phyloP scores from a whole-genome alignment of 2,113 vertebrate species.

The Eptesicus fuscus region DNA sequence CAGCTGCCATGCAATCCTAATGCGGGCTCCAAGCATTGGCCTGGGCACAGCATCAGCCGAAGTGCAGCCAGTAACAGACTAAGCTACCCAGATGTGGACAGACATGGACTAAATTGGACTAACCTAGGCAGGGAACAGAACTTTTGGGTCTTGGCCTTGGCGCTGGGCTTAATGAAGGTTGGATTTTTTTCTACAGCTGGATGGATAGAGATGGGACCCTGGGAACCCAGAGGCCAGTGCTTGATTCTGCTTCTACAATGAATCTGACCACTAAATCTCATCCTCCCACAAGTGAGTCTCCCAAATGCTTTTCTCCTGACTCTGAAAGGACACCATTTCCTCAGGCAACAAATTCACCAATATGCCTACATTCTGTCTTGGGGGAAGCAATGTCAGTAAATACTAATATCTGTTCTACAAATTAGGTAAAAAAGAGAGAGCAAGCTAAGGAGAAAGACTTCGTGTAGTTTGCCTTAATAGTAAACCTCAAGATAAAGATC shows the following conservation, averaged over 20 bases:
- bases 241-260: background rate
- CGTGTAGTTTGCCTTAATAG: background rate
- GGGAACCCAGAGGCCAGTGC: background rate
- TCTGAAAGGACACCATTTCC: background rate
- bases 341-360: background rate
- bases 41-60: background rate
- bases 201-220: background rate
- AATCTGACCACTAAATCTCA: background rate
- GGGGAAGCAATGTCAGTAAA: background rate
- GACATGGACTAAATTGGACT: background rate
- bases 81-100: background rate
- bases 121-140: background rate
- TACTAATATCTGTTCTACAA: background rate
- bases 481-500: slow-evolving; percentile 46
- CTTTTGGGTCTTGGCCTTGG: background rate
- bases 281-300: background rate
- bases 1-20: no score
- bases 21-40: background rate
- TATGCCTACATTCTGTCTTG: background rate
- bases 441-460: background rate
- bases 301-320: background rate
- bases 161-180: background rate
- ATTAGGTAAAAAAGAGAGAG: background rate
- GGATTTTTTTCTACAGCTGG: background rate
- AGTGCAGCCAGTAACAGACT: background rate